These are phyloP conservation scores for Adela reaumurella DNA, from an alignment of 2,888 invertebrate genomes.

Conservation along the genomic window DNA sequence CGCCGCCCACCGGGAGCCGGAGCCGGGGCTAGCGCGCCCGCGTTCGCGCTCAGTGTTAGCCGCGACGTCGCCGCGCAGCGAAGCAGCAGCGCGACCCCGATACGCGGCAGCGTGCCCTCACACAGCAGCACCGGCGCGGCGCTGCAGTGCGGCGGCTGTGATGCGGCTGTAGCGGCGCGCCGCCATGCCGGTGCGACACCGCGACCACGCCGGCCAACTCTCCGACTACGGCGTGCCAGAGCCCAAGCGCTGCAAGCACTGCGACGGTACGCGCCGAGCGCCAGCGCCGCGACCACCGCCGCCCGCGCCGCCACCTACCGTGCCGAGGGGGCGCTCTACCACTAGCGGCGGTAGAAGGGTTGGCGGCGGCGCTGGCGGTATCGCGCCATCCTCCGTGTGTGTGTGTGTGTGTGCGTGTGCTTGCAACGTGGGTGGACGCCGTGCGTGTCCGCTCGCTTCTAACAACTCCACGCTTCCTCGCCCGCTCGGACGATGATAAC, in stretches of 20 bases:
- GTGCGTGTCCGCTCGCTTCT: background rate
- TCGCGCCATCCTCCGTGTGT: too few species aligned
- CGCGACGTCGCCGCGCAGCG: constrained; percentile 46
- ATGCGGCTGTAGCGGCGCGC: constrained; percentile 49
- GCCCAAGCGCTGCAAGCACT: constrained; percentile 89
- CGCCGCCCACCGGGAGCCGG: constrained; percentile 50
- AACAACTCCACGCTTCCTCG: background rate
- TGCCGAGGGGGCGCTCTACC: too few species aligned
- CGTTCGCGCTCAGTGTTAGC: constrained; percentile 47
- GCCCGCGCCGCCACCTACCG: background rate
- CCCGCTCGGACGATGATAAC: too few species aligned
- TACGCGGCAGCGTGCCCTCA: constrained; percentile 18
- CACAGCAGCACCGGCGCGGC: constrained; percentile 16
- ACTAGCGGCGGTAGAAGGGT: too few species aligned
- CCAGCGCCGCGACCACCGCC: background rate
- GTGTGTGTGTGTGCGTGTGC: background rate
- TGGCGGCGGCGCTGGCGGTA: too few species aligned
- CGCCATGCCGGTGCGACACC: constrained; percentile 58
- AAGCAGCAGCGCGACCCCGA: constrained; percentile 20
- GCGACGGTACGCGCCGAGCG: constrained; percentile 68
- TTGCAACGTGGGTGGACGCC: background rate
- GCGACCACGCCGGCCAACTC: constrained; percentile 44
- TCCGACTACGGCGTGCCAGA: constrained; percentile 61
- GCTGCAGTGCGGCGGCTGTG: constrained; percentile 34
- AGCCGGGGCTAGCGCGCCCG: constrained; percentile 41